Percentiles rank a stretch among this genome's conserved stretches.
Evolutionary conservation across 2,113 vertebrate genomes (phyloP).

Genomic region (Solea senegalensis): DNA sequence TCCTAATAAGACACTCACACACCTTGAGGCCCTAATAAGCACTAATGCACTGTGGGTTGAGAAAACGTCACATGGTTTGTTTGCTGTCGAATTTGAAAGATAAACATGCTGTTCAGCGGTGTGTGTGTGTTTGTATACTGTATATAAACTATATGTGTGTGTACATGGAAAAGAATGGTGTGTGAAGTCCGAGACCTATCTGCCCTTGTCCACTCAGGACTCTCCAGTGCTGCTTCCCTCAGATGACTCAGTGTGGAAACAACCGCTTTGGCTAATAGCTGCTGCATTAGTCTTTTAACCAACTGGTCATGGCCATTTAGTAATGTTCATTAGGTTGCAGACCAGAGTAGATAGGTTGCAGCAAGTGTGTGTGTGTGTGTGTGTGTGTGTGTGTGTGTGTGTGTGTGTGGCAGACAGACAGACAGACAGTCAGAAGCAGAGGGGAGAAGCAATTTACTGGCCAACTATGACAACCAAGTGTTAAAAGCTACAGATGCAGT

Average conservation of each 20-base stretch:
- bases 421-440: conserved; percentile 33
- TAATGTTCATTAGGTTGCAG: conserved; percentile 82
- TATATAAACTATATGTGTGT: conserved; percentile 6
- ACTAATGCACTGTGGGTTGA: conserved; percentile 77
- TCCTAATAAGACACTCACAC: conserved; percentile 75
- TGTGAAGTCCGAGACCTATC: conserved; percentile 51
- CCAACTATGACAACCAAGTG: conserved; percentile 65
- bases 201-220: conserved; percentile 52
- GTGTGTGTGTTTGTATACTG: conserved; percentile 21
- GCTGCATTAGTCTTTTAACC: conserved; percentile 83
- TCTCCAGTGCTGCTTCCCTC: conserved; percentile 43
- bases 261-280: conserved; percentile 81
- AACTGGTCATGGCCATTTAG: conserved; percentile 83
- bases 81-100: conserved; percentile 81
- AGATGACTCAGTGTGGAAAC: conserved; percentile 75
- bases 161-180: not conserved
- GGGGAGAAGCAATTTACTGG: conserved; percentile 55
- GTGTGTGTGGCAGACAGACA: conserved; percentile 30
- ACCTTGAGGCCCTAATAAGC: conserved; percentile 79
- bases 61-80: conserved; percentile 81
- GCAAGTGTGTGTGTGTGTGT: not conserved
- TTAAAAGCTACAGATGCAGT: conserved; percentile 77
- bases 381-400: not conserved
- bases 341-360: conserved; percentile 72
- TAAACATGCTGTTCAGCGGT: conserved; percentile 70